Evolutionary conservation across 2,113 vertebrate genomes (phyloP).

Genomic region (Pampusana beccarii): DNA sequence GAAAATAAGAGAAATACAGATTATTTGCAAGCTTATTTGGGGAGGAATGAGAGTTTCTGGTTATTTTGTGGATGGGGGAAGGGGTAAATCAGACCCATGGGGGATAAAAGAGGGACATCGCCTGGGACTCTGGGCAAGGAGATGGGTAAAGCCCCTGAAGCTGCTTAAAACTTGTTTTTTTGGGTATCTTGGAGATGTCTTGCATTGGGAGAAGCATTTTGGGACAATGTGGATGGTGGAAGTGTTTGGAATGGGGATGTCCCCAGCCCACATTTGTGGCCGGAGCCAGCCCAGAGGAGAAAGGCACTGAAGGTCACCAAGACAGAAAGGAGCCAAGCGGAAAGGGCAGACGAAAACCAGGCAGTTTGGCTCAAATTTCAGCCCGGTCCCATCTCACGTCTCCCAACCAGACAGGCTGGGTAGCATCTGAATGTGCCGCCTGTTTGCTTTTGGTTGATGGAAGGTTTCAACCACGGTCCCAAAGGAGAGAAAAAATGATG

Average conservation of each 20-base stretch:
- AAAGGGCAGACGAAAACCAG: not conserved
- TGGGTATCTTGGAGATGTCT: not conserved
- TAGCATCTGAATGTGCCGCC: fast-evolving
- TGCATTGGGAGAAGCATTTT: fast-evolving
- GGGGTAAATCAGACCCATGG: not conserved
- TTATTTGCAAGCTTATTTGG: not conserved
- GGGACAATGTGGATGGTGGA: not conserved
- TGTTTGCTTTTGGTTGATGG: not conserved
- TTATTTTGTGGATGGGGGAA: not conserved
- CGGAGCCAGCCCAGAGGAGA: fast-evolving
- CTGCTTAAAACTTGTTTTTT: not conserved
- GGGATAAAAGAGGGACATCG: not conserved
- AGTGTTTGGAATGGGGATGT: not conserved
- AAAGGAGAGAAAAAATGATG: not conserved
- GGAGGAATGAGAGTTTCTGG: not conserved
- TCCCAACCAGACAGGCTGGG: not conserved
- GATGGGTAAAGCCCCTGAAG: not conserved
- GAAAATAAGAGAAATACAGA: not conserved
- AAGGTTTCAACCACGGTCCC: not conserved
- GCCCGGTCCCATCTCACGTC: not conserved
- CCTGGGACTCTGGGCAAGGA: fast-evolving
- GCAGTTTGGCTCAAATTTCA: not conserved
- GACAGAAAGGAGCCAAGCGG: not conserved
- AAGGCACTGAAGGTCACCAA: not conserved
- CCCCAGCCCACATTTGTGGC: not conserved